Conservation (phyloP, 2,797 vertebrate species). For the Cossypha polioptera region DNA sequence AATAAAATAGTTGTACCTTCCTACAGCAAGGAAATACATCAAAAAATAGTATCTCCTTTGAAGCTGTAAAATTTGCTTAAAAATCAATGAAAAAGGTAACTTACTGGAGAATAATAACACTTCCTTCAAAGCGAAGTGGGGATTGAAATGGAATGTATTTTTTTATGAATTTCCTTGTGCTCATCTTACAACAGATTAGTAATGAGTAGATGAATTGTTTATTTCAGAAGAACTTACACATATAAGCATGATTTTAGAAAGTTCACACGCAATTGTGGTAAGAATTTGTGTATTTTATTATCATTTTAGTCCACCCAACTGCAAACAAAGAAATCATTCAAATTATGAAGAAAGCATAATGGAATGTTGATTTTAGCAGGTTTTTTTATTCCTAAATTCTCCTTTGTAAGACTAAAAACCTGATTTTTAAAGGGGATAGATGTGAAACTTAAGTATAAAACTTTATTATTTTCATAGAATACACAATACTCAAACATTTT, state of each 20-base stretch:
- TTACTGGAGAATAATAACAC: background rate
- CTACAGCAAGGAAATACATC: background rate
- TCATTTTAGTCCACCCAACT: constrained; percentile 13
- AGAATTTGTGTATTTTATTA: constrained; percentile 3
- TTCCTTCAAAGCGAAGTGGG: background rate
- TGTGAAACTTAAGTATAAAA: background rate
- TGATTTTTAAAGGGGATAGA: background rate
- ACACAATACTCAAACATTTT: background rate
- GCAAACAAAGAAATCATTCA: constrained; percentile 13
- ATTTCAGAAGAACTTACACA: background rate
- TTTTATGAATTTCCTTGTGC: background rate
- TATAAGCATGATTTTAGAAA: background rate
- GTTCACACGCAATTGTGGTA: background rate
- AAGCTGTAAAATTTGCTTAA: background rate
- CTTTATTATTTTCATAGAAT: background rate
- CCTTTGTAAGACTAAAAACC: background rate
- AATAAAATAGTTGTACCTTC: background rate
- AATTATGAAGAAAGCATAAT: background rate
- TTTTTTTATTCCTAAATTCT: background rate
- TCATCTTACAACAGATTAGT: background rate
- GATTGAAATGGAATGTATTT: background rate
- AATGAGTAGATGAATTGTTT: background rate
- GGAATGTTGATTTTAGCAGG: background rate
- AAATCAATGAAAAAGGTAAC: background rate
- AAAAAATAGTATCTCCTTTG: background rate